These are phyloP conservation scores for Pachyrhynchus sulphureomaculatus DNA, from an alignment of 1,140 invertebrate species.

Conservation along the genomic window DNA sequence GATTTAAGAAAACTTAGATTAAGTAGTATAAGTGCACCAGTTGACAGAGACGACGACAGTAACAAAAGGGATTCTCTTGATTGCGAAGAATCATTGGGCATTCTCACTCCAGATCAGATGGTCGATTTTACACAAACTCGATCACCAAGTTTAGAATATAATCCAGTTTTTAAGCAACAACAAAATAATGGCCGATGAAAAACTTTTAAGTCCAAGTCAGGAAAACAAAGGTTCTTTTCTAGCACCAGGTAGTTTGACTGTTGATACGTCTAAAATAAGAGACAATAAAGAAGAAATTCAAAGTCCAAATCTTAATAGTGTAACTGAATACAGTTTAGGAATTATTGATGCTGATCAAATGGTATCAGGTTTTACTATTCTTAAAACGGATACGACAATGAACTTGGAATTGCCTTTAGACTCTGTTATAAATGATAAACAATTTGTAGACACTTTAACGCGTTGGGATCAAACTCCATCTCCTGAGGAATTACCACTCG, in stretches of 20 bases:
- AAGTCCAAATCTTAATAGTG: slow-evolving; percentile 40
- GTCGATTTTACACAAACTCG: slow-evolving; percentile 57
- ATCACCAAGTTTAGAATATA: slow-evolving; percentile 41
- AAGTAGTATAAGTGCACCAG: background rate
- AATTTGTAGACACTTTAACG: slow-evolving; percentile 36
- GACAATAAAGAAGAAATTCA: slow-evolving; percentile 28
- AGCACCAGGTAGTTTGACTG: background rate
- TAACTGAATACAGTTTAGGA: slow-evolving; percentile 45
- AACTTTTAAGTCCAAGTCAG: background rate
- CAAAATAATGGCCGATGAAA: background rate
- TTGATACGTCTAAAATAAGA: background rate
- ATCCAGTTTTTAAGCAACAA: slow-evolving; percentile 7
- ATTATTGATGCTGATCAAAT: slow-evolving; percentile 43
- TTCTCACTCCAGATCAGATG: slow-evolving; percentile 85
- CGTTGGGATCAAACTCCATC: slow-evolving; percentile 75
- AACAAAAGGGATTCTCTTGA: slow-evolving; percentile 48
- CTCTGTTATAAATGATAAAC: slow-evolving; percentile 32
- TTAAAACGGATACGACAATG: slow-evolving; percentile 55
- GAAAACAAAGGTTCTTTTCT: background rate
- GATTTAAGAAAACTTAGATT: slow-evolving; percentile 10
- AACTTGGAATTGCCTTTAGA: slow-evolving; percentile 62
- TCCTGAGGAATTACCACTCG: slow-evolving; percentile 76
- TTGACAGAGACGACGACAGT: slow-evolving; percentile 10
- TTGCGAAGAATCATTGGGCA: slow-evolving; percentile 74
- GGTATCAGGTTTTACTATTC: slow-evolving; percentile 35